A percentile compares a stretch with the other conserved stretches of the same genome.
Evolutionary conservation across 2,888 invertebrate genomes (phyloP).

Genomic region (Nemotelus nigrinus): DNA sequence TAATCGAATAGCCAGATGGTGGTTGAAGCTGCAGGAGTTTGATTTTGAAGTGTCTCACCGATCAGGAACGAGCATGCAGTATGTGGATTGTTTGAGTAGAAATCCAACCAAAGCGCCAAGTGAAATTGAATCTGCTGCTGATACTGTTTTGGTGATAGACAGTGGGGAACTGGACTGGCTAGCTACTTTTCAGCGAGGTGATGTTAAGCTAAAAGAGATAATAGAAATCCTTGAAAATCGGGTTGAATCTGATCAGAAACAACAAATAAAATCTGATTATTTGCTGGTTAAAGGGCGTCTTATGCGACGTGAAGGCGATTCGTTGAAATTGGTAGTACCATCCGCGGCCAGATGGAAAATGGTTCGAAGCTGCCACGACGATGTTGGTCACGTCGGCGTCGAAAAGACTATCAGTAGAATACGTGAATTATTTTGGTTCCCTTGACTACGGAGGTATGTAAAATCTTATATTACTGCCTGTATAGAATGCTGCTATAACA

Average conservation of each 20-base stretch:
- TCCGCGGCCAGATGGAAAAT: background rate
- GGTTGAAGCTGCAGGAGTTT: background rate
- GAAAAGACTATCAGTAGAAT: background rate
- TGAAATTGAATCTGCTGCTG: background rate
- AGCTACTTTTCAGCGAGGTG: background rate
- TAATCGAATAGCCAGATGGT: too few relatives aligned
- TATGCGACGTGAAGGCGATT: background rate
- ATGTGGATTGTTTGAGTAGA: background rate
- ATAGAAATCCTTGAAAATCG: background rate
- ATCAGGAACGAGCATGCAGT: background rate
- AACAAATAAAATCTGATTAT: background rate
- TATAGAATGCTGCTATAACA: background rate
- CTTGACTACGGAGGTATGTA: background rate
- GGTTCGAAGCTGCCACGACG: background rate
- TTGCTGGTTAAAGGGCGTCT: background rate
- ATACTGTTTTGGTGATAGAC: background rate
- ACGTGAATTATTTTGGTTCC: background rate
- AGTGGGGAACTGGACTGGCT: background rate
- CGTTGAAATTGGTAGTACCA: background rate
- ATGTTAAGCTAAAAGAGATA: background rate
- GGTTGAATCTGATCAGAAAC: background rate
- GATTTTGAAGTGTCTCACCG: background rate
- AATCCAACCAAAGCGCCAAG: background rate
- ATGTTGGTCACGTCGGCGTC: background rate
- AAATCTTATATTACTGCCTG: background rate